Evolutionary conservation across 2,113 vertebrate species (phyloP).

Genomic region (Chaetodon trifascialis): DNA sequence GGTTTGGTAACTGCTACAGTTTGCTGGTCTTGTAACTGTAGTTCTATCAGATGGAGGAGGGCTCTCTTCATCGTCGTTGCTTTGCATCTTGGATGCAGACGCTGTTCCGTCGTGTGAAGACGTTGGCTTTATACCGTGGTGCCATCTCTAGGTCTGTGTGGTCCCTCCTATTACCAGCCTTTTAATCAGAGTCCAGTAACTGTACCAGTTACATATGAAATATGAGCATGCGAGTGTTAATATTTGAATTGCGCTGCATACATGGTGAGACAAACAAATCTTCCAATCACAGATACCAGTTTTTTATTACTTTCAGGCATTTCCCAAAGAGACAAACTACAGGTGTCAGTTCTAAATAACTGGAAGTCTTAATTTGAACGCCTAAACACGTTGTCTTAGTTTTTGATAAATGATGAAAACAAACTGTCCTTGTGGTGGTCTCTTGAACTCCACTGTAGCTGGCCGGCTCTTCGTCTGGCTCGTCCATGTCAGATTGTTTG

Average conservation of each 20-base stretch:
- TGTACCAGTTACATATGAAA: background rate
- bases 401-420: conserved; percentile 78
- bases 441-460: conserved; percentile 59
- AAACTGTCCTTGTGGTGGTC: conserved; percentile 53
- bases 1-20: background rate
- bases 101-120: background rate
- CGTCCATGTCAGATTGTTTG: conserved; percentile 25
- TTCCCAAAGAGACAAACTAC: conserved; percentile 15
- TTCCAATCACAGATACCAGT: background rate
- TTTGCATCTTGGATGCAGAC: conserved; percentile 8
- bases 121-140: background rate
- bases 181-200: background rate
- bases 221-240: background rate
- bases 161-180: background rate
- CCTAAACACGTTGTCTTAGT: conserved; percentile 12
- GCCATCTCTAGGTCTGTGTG: conserved; percentile 13
- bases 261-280: background rate
- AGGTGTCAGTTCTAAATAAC: background rate
- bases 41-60: background rate
- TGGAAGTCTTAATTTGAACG: background rate
- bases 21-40: conserved; percentile 3
- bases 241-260: background rate
- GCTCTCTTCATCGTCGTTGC: background rate
- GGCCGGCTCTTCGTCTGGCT: conserved; percentile 10
- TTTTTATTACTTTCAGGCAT: background rate